Conservation (phyloP, 1,140 invertebrate genomes). For the Camponotus pennsylvanicus region DNA sequence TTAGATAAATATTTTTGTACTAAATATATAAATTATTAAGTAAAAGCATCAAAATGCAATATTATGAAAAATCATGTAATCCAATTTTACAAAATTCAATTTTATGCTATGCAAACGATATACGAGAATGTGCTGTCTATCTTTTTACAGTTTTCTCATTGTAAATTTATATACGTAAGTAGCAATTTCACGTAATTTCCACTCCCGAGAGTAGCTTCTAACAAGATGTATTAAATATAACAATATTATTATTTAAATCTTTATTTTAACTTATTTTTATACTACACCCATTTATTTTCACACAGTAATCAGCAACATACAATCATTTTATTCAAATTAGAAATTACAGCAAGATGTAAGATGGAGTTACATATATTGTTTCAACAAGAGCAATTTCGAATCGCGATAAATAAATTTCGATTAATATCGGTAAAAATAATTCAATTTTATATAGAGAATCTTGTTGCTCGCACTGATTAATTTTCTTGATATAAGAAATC, state of each 20-base stretch:
- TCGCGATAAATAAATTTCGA: background rate
- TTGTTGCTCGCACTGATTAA: background rate
- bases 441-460: background rate
- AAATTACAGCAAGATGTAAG: slow-evolving; percentile 1
- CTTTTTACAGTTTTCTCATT: background rate
- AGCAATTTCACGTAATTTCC: background rate
- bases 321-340: slow-evolving; percentile 13
- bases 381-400: background rate
- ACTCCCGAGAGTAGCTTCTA: background rate
- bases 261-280: slow-evolving; percentile 41
- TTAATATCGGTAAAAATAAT: background rate
- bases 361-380: background rate
- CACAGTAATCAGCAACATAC: slow-evolving; percentile 10
- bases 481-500: background rate
- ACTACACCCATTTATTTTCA: slow-evolving; percentile 26
- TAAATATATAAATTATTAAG: too few relatives aligned
- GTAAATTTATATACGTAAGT: background rate
- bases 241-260: slow-evolving; percentile 5
- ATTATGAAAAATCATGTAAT: too few relatives aligned
- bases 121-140: background rate
- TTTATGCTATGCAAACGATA: too few relatives aligned
- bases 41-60: too few relatives aligned
- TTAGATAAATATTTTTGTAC: background rate
- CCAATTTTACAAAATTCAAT: too few relatives aligned
- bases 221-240: background rate